Evolutionary conservation across 2,113 vertebrate genomes (phyloP), one percentile per base, ranked within the genome.

Genomic region (Mobula birostris): DNA sequence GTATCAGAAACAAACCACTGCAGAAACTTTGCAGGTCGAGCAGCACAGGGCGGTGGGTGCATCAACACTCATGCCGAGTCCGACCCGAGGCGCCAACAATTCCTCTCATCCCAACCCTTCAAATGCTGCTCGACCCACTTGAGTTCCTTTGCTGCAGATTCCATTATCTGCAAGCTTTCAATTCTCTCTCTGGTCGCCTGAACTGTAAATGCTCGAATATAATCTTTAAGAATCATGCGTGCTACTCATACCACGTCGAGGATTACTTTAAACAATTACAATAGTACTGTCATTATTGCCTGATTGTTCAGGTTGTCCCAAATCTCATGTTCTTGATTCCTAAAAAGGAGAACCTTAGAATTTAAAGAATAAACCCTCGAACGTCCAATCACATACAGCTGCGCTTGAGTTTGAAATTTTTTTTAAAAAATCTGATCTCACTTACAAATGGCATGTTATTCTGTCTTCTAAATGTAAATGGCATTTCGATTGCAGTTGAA

Each of bases 361-460:
- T 4, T 2, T 56, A 88, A 88, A 29, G 61, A 63, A 87, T 14
- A 63, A 70, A 11, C 68, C 14, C 27, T 29, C 27, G 27, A 90
- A 27, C 29, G n/a, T 0, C 85, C 85, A 63, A 32, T 68, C 15
- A 32, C 19, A 32, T 19, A 58, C 12, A 48, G 5, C 48, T 12
- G 56, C 29, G 36, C 24, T 58, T 36, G 63, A 29, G 58, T 88
- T 88, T 14, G 61, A 90, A 8, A 32, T 29, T 29, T 1, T 88
- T 29, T 12, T 66, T 48, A 1, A 48, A 56, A 63, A 88, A 88
- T n/a, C 15, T 32, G 17, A 21, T 92, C 68, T 5, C 90, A 94
- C 94, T 94, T 94, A 94, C 94, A 94, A 94, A 94, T 12, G 94
- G 19, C 29, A 21, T 61, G 15, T 80, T 61, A 80, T 80, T 32